These are phyloP conservation scores for Ectemnius continuus DNA, from an alignment of 2,888 invertebrate genomes.

Conservation along the genomic window DNA sequence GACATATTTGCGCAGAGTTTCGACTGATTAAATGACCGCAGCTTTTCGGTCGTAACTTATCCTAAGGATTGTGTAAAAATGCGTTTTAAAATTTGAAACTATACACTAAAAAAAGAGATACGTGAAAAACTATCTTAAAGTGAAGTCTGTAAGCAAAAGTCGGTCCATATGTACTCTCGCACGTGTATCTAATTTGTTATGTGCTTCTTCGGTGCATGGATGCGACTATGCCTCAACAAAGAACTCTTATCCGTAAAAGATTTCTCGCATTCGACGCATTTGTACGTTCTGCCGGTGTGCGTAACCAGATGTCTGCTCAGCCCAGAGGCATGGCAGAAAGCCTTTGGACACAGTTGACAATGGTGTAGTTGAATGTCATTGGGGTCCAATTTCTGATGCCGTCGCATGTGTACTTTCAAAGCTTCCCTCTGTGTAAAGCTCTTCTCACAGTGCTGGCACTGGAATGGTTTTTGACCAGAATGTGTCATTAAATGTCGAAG, in stretches of 20 bases:
- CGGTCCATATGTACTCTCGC: no score
- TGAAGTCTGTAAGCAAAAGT: no score
- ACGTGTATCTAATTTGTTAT: constrained; percentile 40
- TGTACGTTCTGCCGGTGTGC: constrained; percentile 83
- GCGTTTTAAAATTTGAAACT: no score
- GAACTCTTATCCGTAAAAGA: constrained; percentile 87
- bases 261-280: constrained; percentile 83
- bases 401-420: constrained; percentile 82
- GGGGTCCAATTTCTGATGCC: constrained; percentile 81
- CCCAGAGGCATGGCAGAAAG: constrained; percentile 82
- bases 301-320: constrained; percentile 84
- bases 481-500: constrained; percentile 76
- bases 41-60: no score
- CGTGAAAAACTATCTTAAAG: no score
- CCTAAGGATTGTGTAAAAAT: no score
- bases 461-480: constrained; percentile 82
- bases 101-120: no score
- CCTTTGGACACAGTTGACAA: constrained; percentile 84
- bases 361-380: constrained; percentile 82
- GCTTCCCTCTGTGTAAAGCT: constrained; percentile 87
- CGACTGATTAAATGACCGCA: no score
- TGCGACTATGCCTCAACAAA: constrained; percentile 82
- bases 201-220: constrained; percentile 74
- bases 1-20: no score
- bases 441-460: constrained; percentile 83